Evolutionary conservation across 30 jellyfish, hydroid and myxozoan genomes (phyloP).

Genomic region (Pseudorhiza aurosa): DNA sequence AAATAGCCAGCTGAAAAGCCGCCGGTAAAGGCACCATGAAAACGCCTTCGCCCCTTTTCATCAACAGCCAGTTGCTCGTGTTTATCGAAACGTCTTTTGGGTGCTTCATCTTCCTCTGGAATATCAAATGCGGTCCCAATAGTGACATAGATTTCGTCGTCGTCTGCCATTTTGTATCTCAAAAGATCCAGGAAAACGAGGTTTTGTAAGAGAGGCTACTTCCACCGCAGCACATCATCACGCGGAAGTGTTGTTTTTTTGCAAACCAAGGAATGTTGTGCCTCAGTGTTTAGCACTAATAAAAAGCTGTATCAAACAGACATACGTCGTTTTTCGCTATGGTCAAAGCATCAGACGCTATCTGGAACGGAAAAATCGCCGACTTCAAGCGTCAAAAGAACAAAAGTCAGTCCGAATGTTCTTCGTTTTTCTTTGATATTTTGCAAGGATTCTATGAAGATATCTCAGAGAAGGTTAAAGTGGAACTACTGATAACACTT

Average conservation of each 20-base stretch:
- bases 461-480: slow-evolving; percentile 24
- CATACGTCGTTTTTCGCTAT: too few relatives aligned
- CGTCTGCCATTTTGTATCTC: slow-evolving; percentile 36
- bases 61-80: slow-evolving; percentile 91
- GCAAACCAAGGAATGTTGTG: too few relatives aligned
- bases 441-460: slow-evolving; percentile 63
- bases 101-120: slow-evolving; percentile 75
- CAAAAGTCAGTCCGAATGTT: slow-evolving; percentile 26
- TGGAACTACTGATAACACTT: slow-evolving; percentile 39
- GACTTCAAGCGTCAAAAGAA: slow-evolving; percentile 38
- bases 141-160: slow-evolving; percentile 62
- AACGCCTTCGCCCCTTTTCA: slow-evolving; percentile 93
- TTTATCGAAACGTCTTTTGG: slow-evolving; percentile 69
- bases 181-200: not conserved
- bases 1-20: slow-evolving; percentile 99
- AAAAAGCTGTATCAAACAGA: too few relatives aligned
- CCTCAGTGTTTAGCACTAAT: too few relatives aligned
- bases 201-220: not conserved
- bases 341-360: slow-evolving; percentile 32
- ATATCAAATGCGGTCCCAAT: slow-evolving; percentile 89
- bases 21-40: slow-evolving; percentile 99
- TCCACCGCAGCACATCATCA: too few relatives aligned
- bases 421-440: slow-evolving; percentile 39
- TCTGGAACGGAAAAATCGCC: slow-evolving; percentile 29
- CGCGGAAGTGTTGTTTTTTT: too few relatives aligned